These are phyloP conservation scores for Troides helena DNA, from an alignment of 2,888 invertebrate genomes.

Conservation along the genomic window DNA sequence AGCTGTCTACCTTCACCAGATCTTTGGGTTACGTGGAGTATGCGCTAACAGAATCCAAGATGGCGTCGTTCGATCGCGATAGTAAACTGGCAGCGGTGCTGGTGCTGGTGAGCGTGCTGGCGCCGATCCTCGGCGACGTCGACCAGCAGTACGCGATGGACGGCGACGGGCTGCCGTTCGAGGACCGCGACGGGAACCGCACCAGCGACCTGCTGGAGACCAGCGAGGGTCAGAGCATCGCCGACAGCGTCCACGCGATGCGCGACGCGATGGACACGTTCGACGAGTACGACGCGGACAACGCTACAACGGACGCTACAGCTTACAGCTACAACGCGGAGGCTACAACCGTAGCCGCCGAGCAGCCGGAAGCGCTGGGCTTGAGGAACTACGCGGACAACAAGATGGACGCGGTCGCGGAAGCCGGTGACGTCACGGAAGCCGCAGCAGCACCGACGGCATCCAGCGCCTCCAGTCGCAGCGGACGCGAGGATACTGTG, in stretches of 20 bases:
- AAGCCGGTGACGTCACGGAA: conserved; percentile 30
- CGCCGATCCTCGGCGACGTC: not conserved
- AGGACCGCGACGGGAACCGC: not conserved
- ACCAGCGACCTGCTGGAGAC: not conserved
- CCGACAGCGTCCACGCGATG: too few relatives aligned
- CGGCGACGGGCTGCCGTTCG: not conserved
- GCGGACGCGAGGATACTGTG: conserved; percentile 35
- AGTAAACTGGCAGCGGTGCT: conserved; percentile 17
- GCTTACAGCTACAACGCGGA: conserved; percentile 2
- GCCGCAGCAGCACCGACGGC: conserved; percentile 34
- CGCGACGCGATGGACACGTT: not conserved
- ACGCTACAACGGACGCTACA: not conserved
- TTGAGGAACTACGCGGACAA: conserved; percentile 4
- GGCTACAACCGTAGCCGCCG: not conserved
- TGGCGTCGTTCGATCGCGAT: conserved; percentile 5
- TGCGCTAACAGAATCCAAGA: conserved; percentile 5
- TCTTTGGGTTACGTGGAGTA: not conserved
- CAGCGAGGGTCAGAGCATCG: not conserved
- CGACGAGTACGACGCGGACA: conserved; percentile 7
- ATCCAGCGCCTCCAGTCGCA: conserved; percentile 40
- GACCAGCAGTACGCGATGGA: not conserved
- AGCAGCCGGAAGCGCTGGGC: conserved; percentile 12
- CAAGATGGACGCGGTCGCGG: conserved; percentile 13
- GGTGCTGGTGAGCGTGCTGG: conserved; percentile 16
- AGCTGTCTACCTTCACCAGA: too few relatives aligned